A percentile compares a stretch with the other conserved stretches of the same genome.
These are phyloP conservation scores for Listronotus oregonensis DNA, from an alignment of 1,140 invertebrate genomes.

Conservation along the genomic window DNA sequence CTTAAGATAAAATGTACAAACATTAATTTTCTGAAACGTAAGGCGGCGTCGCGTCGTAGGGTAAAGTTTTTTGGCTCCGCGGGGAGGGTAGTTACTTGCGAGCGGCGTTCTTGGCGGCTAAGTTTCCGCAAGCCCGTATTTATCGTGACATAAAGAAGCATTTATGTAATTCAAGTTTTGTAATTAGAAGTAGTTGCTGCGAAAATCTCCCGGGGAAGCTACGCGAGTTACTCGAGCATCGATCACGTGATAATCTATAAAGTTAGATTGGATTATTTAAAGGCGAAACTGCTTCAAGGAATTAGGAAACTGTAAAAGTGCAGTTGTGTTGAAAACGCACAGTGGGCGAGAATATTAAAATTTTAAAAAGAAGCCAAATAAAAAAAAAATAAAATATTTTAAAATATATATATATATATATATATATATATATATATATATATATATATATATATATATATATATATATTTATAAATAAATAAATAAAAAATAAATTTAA, in stretches of 20 bases:
- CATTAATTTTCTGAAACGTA: conserved; percentile 27
- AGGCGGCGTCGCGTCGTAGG: not conserved
- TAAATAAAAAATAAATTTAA: too few relatives aligned
- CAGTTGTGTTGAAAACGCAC: too few relatives aligned
- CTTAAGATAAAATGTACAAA: conserved; percentile 15
- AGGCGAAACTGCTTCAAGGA: not conserved
- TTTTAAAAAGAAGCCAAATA: too few relatives aligned
- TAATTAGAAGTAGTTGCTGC: conserved; percentile 37
- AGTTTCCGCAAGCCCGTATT: conserved; percentile 23
- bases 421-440: too few relatives aligned
- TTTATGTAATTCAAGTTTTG: conserved; percentile 35
- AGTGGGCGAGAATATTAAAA: too few relatives aligned
- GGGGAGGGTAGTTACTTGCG: conserved; percentile 17
- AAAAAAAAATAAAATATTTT: too few relatives aligned
- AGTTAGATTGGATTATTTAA: conserved; percentile 6
- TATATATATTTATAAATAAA: too few relatives aligned
- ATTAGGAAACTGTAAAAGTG: not conserved
- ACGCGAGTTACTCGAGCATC: conserved; percentile 3
- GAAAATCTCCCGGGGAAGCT: conserved; percentile 27
- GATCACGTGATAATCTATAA: conserved; percentile 30
- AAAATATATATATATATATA: too few relatives aligned
- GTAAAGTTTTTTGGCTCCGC: conserved; percentile 21
- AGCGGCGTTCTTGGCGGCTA: not conserved
- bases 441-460: too few relatives aligned
- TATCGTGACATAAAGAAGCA: conserved; percentile 38